These are phyloP conservation scores for Bicyclus anynana DNA, from an alignment of 1,140 invertebrate genomes.

Conservation along the genomic window DNA sequence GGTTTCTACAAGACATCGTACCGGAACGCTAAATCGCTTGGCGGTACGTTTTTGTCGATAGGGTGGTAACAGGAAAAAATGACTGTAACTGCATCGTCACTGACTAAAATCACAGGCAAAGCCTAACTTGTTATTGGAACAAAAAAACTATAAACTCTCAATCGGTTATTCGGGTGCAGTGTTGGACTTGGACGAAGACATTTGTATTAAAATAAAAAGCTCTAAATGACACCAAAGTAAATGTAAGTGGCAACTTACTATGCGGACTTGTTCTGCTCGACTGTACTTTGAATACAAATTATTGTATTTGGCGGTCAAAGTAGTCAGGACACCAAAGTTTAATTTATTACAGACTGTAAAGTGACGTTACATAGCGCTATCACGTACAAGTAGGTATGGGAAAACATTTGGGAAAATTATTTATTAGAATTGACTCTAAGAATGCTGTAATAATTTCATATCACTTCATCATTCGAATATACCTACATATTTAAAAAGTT, in stretches of 20 bases:
- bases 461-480: conserved; percentile 50
- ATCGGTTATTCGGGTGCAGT: not conserved
- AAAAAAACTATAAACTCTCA: no score
- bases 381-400: conserved; percentile 43
- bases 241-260: conserved; percentile 46
- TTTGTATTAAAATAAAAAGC: conserved; percentile 32
- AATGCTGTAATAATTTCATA: conserved; percentile 64
- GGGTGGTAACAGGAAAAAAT: no score
- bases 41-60: no score
- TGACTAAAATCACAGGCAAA: no score
- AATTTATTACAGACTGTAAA: conserved; percentile 49
- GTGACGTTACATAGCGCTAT: conserved; percentile 35
- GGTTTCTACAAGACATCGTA: no score
- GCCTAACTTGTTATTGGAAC: no score
- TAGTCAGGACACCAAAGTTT: conserved; percentile 44
- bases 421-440: conserved; percentile 54
- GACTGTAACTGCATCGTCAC: no score
- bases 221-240: conserved; percentile 43
- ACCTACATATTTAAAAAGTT: no score
- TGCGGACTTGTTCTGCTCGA: conserved; percentile 37
- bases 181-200: conserved; percentile 7
- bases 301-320: conserved; percentile 64
- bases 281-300: conserved; percentile 55
- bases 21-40: no score
- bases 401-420: conserved; percentile 58